Conservation (phyloP, 2,797 vertebrate species). For the Betta splendens region DNA sequence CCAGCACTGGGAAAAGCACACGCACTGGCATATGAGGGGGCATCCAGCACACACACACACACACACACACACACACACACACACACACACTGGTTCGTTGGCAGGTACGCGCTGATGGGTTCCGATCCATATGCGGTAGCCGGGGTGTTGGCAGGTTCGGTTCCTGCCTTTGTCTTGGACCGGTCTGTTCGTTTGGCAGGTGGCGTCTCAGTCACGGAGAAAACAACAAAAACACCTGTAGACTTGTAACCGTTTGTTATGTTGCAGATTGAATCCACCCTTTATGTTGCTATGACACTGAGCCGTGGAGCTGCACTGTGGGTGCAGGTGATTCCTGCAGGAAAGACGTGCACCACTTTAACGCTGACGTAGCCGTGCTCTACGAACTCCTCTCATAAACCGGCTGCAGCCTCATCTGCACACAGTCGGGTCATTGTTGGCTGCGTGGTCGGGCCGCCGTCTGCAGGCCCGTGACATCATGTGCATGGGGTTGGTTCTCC, state of each 20-base stretch:
- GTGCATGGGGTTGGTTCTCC: slow-evolving; percentile 43
- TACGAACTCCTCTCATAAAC: slow-evolving; percentile 33
- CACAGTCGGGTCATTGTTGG: slow-evolving; percentile 23
- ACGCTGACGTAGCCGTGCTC: too few species aligned
- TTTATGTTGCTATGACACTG: too few species aligned
- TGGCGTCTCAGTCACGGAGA: slow-evolving; percentile 32
- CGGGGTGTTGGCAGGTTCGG: slow-evolving; percentile 53
- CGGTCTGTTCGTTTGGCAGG: slow-evolving; percentile 35
- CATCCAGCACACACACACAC: slow-evolving; percentile 26
- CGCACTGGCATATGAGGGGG: slow-evolving; percentile 34
- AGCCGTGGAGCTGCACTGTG: too few species aligned
- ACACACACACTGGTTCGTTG: slow-evolving; percentile 40
- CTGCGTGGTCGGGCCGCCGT: slow-evolving; percentile 45
- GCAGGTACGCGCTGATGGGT: slow-evolving; percentile 48
- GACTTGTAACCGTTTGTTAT: slow-evolving; percentile 10
- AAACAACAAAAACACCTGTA: slow-evolving; percentile 36
- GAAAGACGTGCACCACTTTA: too few species aligned
- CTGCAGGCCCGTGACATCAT: slow-evolving; percentile 62
- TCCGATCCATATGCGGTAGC: slow-evolving; percentile 56
- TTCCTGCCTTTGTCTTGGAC: slow-evolving; percentile 44
- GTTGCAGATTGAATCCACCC: too few species aligned
- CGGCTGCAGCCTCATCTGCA: slow-evolving; percentile 47
- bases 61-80: slow-evolving; percentile 22
- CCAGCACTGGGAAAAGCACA: slow-evolving; percentile 45
- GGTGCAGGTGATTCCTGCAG: too few species aligned